Evolutionary conservation across 2,113 vertebrate genomes (phyloP).

Genomic region (Micronycteris hirsuta): DNA sequence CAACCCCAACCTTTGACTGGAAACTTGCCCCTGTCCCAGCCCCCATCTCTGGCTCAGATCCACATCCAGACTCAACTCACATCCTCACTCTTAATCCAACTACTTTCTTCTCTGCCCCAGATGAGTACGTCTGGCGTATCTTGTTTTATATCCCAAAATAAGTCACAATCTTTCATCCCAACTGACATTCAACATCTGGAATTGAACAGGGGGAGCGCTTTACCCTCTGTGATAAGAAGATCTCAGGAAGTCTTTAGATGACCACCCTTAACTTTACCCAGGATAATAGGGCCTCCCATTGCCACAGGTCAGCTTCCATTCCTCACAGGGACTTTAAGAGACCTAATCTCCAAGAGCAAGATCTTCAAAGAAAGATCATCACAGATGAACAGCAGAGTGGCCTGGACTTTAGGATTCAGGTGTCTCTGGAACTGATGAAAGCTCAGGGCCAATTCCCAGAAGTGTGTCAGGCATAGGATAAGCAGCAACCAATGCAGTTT

Average conservation of each 20-base stretch:
- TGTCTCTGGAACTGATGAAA: not conserved
- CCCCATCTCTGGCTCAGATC: too few species aligned
- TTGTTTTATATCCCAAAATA: accelerated
- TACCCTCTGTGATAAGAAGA: not conserved
- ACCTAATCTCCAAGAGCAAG: not conserved
- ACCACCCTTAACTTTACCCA: not conserved
- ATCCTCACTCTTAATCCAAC: too few species aligned
- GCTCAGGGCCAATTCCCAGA: accelerated
- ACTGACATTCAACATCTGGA: not conserved
- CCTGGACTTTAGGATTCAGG: not conserved
- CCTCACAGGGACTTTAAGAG: not conserved
- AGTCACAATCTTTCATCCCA: too few species aligned
- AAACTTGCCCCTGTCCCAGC: not conserved
- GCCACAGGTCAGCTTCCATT: not conserved
- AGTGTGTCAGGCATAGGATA: not conserved
- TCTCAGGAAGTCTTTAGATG: not conserved
- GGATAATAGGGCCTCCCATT: accelerated
- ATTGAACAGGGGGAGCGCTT: not conserved
- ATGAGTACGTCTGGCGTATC: accelerated
- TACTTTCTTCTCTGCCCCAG: not conserved
- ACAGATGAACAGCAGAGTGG: not conserved
- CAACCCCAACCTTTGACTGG: not conserved
- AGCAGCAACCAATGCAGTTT: not conserved
- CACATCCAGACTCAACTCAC: not conserved
- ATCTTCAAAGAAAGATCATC: not conserved